Base-by-base conservation (phyloP, 2,797 vertebrate species). In the Propithecus perrieri region DNA sequence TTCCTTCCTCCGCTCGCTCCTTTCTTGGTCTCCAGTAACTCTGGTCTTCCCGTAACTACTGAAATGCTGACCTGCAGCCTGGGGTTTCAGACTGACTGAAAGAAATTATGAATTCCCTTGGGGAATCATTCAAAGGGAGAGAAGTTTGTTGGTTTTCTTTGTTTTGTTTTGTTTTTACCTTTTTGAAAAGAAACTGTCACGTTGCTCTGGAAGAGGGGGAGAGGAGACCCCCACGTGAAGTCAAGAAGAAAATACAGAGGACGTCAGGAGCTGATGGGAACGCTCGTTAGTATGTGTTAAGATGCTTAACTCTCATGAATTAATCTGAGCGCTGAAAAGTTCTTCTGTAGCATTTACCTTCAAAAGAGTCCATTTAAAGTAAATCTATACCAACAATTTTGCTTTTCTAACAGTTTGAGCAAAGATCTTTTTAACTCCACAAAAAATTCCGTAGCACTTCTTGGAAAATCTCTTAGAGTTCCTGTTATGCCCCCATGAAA, bases 1-100 rank as follows among this genome's bases (percentile, higher is more conserved):
- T 94, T 97, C 85, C 95, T 97, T 97, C 94, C 97, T 95, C 57
- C 4, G 80, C 57, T 85, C 67, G 28, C 43, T 90, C 61, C 86
- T 89, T 80, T 55, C 65, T 86, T 57, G 48, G 81, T 91, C 59
- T 63, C 43, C 46, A 89, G 75, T 67, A 59, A 76, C 55, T 41
- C 75, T 59, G 65, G 38, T 79, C 69, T 75, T 85, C 33, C 35
- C 46, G 7, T n/a, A 46, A 48, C n/a, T 11, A 53, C 85, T 35
- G 5, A 17, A 28, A 85, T 41, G 53, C 38, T 65, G 67, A 55
- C 76, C 80, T 93, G 67, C 48, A 35, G 80, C 75, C 61, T 53
- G 30, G 46, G 55, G 55, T 41, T 81, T 89, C 92, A 65, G 67
- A 35, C 94, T 22, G 43, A 17, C 24, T 46, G 26, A 69, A 65